Conservation (phyloP, 1,140 invertebrate species). For the Eumeta japonica region DNA sequence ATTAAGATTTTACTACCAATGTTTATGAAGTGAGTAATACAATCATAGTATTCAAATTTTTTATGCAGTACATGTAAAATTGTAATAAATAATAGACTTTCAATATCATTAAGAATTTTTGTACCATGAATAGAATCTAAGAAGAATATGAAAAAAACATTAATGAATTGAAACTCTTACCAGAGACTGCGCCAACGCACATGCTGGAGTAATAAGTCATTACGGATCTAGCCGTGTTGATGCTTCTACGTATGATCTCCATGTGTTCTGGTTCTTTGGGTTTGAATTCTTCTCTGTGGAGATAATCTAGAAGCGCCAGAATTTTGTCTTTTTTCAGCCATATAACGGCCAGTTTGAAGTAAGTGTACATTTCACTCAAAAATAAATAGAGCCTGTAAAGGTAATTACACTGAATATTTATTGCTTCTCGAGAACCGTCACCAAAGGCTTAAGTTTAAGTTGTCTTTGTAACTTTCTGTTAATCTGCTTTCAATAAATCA, state of each 20-base stretch:
- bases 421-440: not conserved
- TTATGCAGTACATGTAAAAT: no score
- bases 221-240: slow-evolving; percentile 38
- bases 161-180: no score
- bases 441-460: not conserved
- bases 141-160: no score
- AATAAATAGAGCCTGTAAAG: slow-evolving; percentile 49
- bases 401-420: not conserved
- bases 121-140: no score
- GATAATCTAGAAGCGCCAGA: slow-evolving; percentile 34
- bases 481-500: not conserved
- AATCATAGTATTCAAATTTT: no score
- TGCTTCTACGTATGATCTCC: slow-evolving; percentile 33
- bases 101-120: no score
- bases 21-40: no score
- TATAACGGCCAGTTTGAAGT: slow-evolving; percentile 48
- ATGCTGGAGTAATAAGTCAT: slow-evolving; percentile 48
- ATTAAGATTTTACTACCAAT: no score
- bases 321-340: slow-evolving; percentile 48
- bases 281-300: slow-evolving; percentile 44
- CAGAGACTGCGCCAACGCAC: slow-evolving; percentile 45
- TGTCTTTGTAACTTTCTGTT: not conserved
- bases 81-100: no score
- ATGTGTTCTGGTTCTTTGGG: slow-evolving; percentile 39
- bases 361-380: slow-evolving; percentile 53